These are phyloP conservation scores for Ceratosolen solmsi DNA, from an alignment of 1,140 invertebrate species.

Conservation along the genomic window DNA sequence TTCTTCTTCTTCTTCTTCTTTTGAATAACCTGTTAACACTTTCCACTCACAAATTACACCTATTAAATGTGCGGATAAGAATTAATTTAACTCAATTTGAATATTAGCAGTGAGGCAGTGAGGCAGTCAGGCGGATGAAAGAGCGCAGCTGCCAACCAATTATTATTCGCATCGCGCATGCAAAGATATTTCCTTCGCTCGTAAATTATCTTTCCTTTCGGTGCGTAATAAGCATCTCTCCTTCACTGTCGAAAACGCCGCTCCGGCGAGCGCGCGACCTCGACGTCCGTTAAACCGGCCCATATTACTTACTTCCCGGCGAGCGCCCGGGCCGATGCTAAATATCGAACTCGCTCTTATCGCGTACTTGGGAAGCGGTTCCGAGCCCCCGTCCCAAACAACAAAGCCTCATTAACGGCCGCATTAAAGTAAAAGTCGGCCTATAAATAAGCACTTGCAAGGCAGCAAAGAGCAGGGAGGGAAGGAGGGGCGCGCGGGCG, in stretches of 20 bases:
- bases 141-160: background rate
- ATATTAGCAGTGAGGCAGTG: no score
- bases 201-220: background rate
- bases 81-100: no score
- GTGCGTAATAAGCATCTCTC: background rate
- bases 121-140: background rate
- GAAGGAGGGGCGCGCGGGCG: no score
- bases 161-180: background rate
- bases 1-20: no score
- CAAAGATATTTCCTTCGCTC: background rate
- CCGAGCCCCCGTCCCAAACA: background rate
- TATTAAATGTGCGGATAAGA: no score
- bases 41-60: no score
- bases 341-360: background rate
- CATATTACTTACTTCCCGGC: no score
- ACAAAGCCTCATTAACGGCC: background rate
- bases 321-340: no score
- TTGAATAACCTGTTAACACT: no score
- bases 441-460: background rate
- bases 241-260: background rate
- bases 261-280: background rate
- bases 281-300: background rate
- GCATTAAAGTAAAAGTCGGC: background rate
- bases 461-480: no score
- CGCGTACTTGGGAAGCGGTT: background rate